Percentiles rank a stretch among this genome's conserved stretches.
These are phyloP conservation scores for Caenorhabditis japonica DNA, from an alignment of 2,888 invertebrate species.

Conservation along the genomic window DNA sequence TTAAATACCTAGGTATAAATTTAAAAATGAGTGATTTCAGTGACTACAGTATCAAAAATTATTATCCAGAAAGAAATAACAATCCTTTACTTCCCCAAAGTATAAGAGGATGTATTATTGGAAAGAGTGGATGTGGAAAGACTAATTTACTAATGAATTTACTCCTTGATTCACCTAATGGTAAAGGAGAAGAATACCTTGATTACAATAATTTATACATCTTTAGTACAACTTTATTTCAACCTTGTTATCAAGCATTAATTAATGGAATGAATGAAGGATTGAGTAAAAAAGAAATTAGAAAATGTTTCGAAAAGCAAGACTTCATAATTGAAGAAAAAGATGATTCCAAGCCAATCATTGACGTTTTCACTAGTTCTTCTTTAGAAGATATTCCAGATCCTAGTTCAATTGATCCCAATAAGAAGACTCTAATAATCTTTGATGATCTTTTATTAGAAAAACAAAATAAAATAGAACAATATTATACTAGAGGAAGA, in stretches of 20 bases:
- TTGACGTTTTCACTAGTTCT: slow-evolving; percentile 32
- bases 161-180: slow-evolving; percentile 38
- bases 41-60: slow-evolving; percentile 54
- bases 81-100: slow-evolving; percentile 53
- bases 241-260: slow-evolving; percentile 62
- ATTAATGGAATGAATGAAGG: slow-evolving; percentile 56
- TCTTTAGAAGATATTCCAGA: slow-evolving; percentile 59
- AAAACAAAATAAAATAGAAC: slow-evolving; percentile 67
- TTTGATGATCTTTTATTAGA: slow-evolving; percentile 62
- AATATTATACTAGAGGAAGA: slow-evolving; percentile 62
- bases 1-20: slow-evolving; percentile 1
- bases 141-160: slow-evolving; percentile 66
- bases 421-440: slow-evolving; percentile 61
- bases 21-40: slow-evolving; percentile 20
- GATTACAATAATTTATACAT: slow-evolving; percentile 64
- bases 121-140: slow-evolving; percentile 65
- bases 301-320: slow-evolving; percentile 48
- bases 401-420: slow-evolving; percentile 52
- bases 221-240: slow-evolving; percentile 63
- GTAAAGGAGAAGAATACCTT: slow-evolving; percentile 52
- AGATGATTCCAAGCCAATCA: slow-evolving; percentile 31
- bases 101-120: slow-evolving; percentile 67
- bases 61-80: slow-evolving; percentile 56
- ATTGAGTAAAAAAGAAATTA: slow-evolving; percentile 59
- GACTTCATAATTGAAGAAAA: slow-evolving; percentile 49